Evolutionary conservation across 2,113 vertebrate genomes (phyloP).

Genomic region (Oophaga pumilio): DNA sequence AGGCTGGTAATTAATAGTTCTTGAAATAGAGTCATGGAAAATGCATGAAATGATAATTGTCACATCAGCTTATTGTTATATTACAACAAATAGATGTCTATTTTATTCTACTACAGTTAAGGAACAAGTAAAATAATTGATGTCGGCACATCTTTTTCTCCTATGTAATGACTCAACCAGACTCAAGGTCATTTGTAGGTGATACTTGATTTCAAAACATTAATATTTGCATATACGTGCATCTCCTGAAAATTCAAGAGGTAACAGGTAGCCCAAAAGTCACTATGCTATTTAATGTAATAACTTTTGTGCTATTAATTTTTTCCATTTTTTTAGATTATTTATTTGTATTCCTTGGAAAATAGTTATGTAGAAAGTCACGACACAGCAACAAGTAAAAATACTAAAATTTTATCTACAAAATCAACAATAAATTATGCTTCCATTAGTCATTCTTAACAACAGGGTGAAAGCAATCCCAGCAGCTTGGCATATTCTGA

Average conservation of each 20-base stretch:
- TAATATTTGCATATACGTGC: not conserved
- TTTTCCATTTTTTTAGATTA: too few relatives aligned
- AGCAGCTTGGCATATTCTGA: too few relatives aligned
- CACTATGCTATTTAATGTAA: too few relatives aligned
- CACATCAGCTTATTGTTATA: not conserved
- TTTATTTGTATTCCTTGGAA: too few relatives aligned
- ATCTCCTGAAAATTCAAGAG: not conserved
- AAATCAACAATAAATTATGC: too few relatives aligned
- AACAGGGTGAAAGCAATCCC: too few relatives aligned
- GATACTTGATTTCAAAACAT: not conserved
- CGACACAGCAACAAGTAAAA: too few relatives aligned
- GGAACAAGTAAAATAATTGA: not conserved
- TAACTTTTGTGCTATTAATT: too few relatives aligned
- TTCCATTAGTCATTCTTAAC: too few relatives aligned
- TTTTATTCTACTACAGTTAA: not conserved
- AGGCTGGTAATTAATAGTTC: not conserved
- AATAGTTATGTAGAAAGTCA: too few relatives aligned
- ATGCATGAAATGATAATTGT: not conserved
- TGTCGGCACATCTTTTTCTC: not conserved
- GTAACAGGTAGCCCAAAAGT: not conserved
- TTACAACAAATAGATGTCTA: not conserved
- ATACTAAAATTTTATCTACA: too few relatives aligned
- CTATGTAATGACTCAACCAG: not conserved
- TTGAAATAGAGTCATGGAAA: not conserved
- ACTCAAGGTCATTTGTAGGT: not conserved